These are phyloP conservation scores for Himalopsyche japonica DNA, from an alignment of 2,888 invertebrate species.

Conservation along the genomic window DNA sequence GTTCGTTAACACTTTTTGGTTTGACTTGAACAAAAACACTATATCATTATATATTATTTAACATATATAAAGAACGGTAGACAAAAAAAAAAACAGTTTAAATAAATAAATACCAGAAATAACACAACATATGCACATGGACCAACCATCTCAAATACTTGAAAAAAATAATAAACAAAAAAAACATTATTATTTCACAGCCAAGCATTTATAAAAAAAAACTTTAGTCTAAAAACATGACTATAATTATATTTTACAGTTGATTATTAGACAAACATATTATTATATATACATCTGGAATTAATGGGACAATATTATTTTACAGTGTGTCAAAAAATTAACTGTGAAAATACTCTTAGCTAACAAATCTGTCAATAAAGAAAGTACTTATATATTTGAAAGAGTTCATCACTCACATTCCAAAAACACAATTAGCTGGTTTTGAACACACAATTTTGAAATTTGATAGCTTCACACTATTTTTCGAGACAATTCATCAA, in stretches of 20 bases:
- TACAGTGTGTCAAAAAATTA: background rate
- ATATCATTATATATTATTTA: background rate
- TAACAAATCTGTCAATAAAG: too few relatives aligned
- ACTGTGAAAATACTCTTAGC: too few relatives aligned
- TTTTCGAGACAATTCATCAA: too few relatives aligned
- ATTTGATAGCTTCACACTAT: too few relatives aligned
- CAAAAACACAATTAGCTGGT: too few relatives aligned
- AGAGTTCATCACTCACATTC: too few relatives aligned
- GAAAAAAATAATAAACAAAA: background rate
- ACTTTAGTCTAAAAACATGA: background rate
- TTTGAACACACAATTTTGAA: too few relatives aligned
- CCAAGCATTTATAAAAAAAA: background rate
- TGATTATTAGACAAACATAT: background rate
- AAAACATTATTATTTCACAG: background rate
- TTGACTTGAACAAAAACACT: background rate
- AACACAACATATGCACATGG: background rate
- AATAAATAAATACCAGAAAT: background rate
- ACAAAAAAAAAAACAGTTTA: background rate
- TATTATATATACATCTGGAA: background rate
- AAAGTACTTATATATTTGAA: too few relatives aligned
- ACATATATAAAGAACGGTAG: background rate
- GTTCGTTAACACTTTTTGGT: background rate
- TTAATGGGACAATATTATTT: background rate
- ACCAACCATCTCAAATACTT: background rate
- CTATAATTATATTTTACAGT: background rate